Base-by-base conservation (phyloP, 2,113 vertebrate species). In the Phocoena phocoena region DNA sequence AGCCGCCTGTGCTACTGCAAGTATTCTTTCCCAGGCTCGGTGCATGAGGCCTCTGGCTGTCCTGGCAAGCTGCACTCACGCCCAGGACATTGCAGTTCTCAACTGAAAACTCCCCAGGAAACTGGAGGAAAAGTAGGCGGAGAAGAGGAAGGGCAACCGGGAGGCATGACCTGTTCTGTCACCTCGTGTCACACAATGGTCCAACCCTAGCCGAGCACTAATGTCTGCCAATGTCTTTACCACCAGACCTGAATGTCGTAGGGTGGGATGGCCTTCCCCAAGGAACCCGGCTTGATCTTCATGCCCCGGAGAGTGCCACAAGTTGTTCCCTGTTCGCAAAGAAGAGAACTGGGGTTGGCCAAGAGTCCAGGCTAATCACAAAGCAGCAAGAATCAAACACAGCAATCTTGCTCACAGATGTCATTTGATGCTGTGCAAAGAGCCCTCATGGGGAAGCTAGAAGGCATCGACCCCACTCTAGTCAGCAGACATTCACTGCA, bases 221-320 rank as follows among this genome's bases (percentile, higher is more conserved):
- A 9, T 41, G 5, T 50, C 62, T 50, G 60, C 20, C 31, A 23
- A 0, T 15, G 77, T 17, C 26, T 20, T 26, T 14, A 71, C 68
- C 28, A 10, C 41, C 96, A 97, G 96, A 99, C 99, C 99, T 99
- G 99, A 58, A 99, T 67, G 31, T 99, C 98, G 28, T 98, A 99
- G 31, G 97, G 97, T 23, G 98, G 93, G 62, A 97, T 95, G 18
- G 98, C 93, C 90, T 99, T 99, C 53, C 99, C 99, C 98, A 99
- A 98, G 60, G 98, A 99, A 21, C 99, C 99, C 0, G 96, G 98
- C 95, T 99, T 99, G 94, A 99, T 94, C 95, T 98, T 98, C 99
- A 98, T 99, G 74, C 98, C 98, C 97, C 98, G 98, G 65, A 58
- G 85, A 71, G 91, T 97, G 1, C 55, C 98, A 80, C 99, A 99